Evolutionary conservation across 1,140 invertebrate genomes (phyloP).

Genomic region (Lamellibrachia luymesi): DNA sequence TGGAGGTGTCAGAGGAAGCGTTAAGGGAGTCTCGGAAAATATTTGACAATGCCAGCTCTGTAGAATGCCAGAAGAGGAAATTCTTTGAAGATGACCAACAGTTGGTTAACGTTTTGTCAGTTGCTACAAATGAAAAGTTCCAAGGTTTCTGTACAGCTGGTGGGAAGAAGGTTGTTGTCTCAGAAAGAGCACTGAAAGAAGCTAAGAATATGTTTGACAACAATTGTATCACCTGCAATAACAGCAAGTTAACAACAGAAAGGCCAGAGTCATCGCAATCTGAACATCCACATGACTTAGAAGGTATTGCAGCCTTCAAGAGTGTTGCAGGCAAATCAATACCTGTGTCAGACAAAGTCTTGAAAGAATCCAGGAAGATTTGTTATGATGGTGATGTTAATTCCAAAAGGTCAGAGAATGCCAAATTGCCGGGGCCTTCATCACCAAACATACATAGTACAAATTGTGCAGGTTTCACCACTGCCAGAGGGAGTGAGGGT

Average conservation of each 20-base stretch:
- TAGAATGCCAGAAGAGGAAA: no score
- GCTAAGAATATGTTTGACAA: not conserved
- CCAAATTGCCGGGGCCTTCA: not conserved
- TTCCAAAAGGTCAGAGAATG: not conserved
- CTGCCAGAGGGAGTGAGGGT: not conserved
- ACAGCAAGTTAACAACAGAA: not conserved
- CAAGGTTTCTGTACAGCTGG: not conserved
- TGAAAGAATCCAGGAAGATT: not conserved
- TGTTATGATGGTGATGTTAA: not conserved
- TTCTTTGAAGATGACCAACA: no score
- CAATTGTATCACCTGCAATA: not conserved
- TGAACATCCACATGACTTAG: not conserved
- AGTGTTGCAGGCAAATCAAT: not conserved
- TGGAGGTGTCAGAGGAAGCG: no score
- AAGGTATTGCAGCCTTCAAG: not conserved
- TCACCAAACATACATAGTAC: not conserved
- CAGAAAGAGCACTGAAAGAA: not conserved
- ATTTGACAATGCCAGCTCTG: no score
- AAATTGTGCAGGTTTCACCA: not conserved
- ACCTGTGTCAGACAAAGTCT: not conserved
- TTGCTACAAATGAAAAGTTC: not conserved
- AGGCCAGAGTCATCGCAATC: not conserved
- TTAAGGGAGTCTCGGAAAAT: no score
- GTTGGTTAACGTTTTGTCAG: no score
- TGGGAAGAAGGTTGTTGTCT: constrained; percentile 3